Evolutionary conservation across 2,797 vertebrate species (phyloP).

Genomic region (Diglossa cyanea): DNA sequence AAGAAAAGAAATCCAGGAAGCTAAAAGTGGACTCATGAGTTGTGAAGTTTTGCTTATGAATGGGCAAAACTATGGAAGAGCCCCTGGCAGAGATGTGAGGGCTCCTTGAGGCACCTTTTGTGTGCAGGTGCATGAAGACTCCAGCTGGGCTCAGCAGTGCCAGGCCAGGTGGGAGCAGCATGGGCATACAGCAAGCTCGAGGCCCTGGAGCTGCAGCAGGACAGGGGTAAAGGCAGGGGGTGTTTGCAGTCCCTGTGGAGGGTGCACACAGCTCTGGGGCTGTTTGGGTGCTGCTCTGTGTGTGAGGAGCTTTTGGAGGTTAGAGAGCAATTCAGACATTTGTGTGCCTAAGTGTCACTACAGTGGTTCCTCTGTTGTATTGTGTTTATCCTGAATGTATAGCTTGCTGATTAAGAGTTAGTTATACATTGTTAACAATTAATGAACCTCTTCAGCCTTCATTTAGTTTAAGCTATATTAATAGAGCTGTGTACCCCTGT

Average conservation of each 20-base stretch:
- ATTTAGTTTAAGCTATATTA: background rate
- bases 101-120: background rate
- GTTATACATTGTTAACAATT: background rate
- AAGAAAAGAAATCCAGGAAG: background rate
- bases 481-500: background rate
- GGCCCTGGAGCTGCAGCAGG: background rate
- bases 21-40: background rate
- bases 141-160: background rate
- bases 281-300: background rate
- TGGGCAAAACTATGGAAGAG: background rate
- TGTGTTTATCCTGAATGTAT: background rate
- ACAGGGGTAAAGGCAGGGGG: fast-evolving
- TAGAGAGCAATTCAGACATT: background rate
- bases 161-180: background rate
- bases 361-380: background rate
- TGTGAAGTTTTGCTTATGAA: background rate
- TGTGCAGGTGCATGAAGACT: background rate
- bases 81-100: background rate
- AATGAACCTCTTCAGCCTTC: background rate
- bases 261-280: background rate
- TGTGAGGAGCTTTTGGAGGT: background rate
- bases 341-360: background rate
- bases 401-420: background rate
- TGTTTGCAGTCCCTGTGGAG: background rate
- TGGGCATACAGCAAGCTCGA: fast-evolving